phyloP scores from a whole-genome alignment of 2,888 invertebrate genomes.

The Theretra japonica region DNA sequence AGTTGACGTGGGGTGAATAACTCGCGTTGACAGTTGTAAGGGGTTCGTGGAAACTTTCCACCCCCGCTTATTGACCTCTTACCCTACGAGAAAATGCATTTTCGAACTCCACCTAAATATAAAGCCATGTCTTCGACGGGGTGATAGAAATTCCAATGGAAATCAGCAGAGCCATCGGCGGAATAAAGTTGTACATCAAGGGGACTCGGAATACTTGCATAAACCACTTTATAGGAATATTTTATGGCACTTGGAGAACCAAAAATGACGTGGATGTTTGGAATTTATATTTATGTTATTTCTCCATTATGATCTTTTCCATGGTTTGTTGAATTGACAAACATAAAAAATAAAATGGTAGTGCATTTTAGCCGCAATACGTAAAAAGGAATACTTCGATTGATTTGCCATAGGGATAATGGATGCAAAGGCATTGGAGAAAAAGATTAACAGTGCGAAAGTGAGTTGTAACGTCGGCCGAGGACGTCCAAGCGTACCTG shows the following conservation, averaged over 20 bases:
- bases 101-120: conserved; percentile 53
- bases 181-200: conserved; percentile 52
- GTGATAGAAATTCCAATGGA: conserved; percentile 61
- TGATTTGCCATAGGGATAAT: no score
- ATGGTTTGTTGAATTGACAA: background rate
- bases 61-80: conserved; percentile 74
- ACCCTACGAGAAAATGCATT: conserved; percentile 71
- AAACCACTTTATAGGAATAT: conserved; percentile 45
- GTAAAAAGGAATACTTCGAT: no score
- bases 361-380: no score
- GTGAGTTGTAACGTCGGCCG: no score
- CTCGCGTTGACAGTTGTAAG: conserved; percentile 75
- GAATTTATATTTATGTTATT: conserved; percentile 3
- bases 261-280: conserved; percentile 9
- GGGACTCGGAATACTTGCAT: conserved; percentile 43
- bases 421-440: no score
- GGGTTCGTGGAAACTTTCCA: conserved; percentile 63
- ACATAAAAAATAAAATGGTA: no score
- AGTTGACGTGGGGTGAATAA: conserved; percentile 76
- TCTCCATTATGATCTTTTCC: background rate
- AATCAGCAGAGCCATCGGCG: conserved; percentile 59
- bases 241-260: conserved; percentile 2
- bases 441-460: no score
- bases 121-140: conserved; percentile 58
- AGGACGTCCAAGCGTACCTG: no score